Conservation (phyloP, 2,797 vertebrate species). For the Lepus oiostolus region DNA sequence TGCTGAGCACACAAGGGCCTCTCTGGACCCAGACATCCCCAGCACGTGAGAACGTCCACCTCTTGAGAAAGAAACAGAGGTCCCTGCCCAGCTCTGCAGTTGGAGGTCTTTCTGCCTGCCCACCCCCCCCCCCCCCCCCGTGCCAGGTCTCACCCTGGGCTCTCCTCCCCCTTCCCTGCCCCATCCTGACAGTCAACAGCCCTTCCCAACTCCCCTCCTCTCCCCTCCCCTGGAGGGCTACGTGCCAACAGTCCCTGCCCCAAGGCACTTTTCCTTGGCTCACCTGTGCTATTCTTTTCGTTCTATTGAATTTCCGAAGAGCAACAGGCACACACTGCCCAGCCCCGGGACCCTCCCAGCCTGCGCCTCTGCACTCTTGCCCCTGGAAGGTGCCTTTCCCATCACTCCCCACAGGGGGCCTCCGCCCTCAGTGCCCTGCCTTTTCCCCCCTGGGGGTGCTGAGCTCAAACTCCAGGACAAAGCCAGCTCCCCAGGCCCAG, state of each 20-base stretch:
- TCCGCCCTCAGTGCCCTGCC: too few relatives aligned
- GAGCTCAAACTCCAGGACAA: not conserved
- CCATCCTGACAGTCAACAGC: too few relatives aligned
- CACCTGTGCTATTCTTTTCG: not conserved
- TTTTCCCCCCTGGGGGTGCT: not conserved
- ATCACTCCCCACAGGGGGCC: too few relatives aligned
- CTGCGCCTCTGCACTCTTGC: rapidly evolving
- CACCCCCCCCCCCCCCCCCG: too few relatives aligned
- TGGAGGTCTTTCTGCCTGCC: not conserved
- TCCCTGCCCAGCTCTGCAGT: not conserved
- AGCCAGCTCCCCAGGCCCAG: not conserved
- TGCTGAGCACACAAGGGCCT: not conserved
- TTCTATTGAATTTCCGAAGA: not conserved
- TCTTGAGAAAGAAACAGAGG: too few relatives aligned
- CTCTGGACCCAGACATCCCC: not conserved
- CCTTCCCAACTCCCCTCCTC: too few relatives aligned
- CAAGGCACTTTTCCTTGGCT: not conserved
- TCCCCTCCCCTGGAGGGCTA: too few relatives aligned
- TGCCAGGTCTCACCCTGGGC: not conserved
- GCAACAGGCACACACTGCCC: rapidly evolving
- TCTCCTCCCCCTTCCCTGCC: too few relatives aligned
- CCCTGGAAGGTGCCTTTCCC: too few relatives aligned
- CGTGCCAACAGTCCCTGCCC: not conserved
- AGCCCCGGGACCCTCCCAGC: rapidly evolving
- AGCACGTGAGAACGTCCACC: too few relatives aligned